Evolutionary conservation across 2,888 invertebrate species (phyloP).

Genomic region (Chorisops tibialis): DNA sequence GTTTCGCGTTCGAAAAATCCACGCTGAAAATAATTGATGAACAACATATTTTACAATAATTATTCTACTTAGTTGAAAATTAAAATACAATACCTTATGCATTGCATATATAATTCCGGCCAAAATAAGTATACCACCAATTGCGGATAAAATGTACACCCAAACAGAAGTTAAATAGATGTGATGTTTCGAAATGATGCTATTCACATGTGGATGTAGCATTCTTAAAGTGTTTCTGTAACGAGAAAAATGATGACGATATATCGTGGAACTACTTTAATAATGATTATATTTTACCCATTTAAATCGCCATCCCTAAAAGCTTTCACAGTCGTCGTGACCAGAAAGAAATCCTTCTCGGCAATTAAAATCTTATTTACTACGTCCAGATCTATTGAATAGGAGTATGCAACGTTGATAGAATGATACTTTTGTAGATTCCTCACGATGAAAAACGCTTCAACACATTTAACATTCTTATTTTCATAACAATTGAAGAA

Average conservation of each 20-base stretch:
- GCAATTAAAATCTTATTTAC: slow-evolving; percentile 49
- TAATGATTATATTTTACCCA: too few relatives aligned
- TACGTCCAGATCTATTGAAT: slow-evolving; percentile 46
- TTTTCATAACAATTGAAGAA: slow-evolving; percentile 49
- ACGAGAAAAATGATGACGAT: neutral
- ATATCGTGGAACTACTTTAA: neutral
- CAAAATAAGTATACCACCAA: slow-evolving; percentile 51
- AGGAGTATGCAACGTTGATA: slow-evolving; percentile 44
- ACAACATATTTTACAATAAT: too few relatives aligned
- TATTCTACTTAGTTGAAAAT: too few relatives aligned
- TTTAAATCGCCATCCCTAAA: slow-evolving; percentile 41
- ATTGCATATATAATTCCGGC: slow-evolving; percentile 49
- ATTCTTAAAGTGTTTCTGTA: slow-evolving; percentile 40
- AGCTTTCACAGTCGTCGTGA: slow-evolving; percentile 43
- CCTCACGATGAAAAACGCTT: slow-evolving; percentile 45
- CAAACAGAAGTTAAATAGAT: slow-evolving; percentile 48
- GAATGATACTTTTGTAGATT: slow-evolving; percentile 44
- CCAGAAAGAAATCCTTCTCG: slow-evolving; percentile 50
- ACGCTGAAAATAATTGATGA: slow-evolving; percentile 43
- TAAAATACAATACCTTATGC: slow-evolving; percentile 49
- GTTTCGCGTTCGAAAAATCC: slow-evolving; percentile 55
- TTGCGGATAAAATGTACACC: slow-evolving; percentile 51
- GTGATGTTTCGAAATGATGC: slow-evolving; percentile 49
- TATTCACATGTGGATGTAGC: slow-evolving; percentile 45
- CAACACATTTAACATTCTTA: slow-evolving; percentile 44